phyloP scores from a whole-genome alignment of 2,797 vertebrate species.

The Bryconaethiops microstoma region DNA sequence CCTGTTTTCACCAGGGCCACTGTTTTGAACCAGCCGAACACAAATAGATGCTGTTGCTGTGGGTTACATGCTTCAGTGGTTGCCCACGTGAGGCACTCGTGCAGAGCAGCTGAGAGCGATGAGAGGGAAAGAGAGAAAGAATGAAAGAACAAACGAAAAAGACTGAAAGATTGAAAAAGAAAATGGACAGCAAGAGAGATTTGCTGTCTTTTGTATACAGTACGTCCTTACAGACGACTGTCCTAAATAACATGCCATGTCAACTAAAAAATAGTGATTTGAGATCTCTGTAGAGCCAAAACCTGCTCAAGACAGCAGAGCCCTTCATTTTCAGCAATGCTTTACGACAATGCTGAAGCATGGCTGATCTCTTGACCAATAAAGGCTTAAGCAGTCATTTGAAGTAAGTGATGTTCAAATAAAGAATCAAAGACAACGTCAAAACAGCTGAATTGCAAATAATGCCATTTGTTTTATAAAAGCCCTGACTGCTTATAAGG shows the following conservation, averaged over 20 bases:
- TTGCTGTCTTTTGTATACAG: background rate
- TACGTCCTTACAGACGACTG: background rate
- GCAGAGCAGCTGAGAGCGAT: background rate
- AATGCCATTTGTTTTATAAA: too few relatives aligned
- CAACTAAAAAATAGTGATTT: background rate
- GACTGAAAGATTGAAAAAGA: background rate
- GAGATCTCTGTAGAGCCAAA: background rate
- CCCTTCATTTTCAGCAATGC: background rate
- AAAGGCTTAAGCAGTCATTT: background rate
- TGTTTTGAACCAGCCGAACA: conserved; percentile 62
- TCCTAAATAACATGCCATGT: background rate
- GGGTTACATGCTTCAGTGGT: conserved; percentile 67
- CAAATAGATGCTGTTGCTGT: conserved; percentile 71
- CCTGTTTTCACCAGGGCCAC: conserved; percentile 5
- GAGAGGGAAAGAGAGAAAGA: background rate
- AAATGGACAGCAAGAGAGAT: background rate
- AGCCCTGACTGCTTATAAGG: too few relatives aligned
- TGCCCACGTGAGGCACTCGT: conserved; percentile 39
- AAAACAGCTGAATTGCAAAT: too few relatives aligned
- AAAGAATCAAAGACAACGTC: background rate
- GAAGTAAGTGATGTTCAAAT: background rate
- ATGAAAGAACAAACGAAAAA: background rate
- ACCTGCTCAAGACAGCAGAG: background rate
- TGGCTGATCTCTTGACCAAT: background rate
- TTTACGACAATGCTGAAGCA: background rate